Conservation (phyloP, 2,888 invertebrate species). For the Tipula helvola region DNA sequence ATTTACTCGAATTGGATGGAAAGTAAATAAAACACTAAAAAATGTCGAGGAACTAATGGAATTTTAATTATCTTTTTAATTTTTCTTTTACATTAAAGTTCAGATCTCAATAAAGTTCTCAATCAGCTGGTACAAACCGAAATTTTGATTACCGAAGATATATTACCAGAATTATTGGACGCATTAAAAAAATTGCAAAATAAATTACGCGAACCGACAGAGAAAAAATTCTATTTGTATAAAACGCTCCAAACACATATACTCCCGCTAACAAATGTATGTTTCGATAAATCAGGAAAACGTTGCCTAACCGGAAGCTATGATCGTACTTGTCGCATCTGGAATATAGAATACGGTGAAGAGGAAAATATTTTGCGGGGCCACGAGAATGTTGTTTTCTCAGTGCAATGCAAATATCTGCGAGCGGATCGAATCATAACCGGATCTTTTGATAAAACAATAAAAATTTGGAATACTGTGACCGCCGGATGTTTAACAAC, state of each 20-base stretch:
- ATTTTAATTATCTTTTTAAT: neutral
- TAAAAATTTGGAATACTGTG: constrained; percentile 57
- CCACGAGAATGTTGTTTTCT: constrained; percentile 71
- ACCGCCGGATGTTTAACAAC: constrained; percentile 54
- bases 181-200: constrained; percentile 49
- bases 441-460: constrained; percentile 70
- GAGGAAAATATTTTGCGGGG: constrained; percentile 57
- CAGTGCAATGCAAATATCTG: constrained; percentile 65
- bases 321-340: constrained; percentile 71
- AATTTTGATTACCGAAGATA: constrained; percentile 43
- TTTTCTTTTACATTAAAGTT: constrained; percentile 32
- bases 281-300: constrained; percentile 53
- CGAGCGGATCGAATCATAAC: constrained; percentile 60
- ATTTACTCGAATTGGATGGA: constrained; percentile 48
- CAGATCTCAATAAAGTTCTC: constrained; percentile 43
- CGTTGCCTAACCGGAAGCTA: constrained; percentile 67
- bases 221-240: constrained; percentile 52
- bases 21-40: constrained; percentile 13
- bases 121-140: constrained; percentile 40
- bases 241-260: constrained; percentile 53
- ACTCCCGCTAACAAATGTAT: constrained; percentile 58
- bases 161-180: constrained; percentile 43
- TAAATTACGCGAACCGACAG: constrained; percentile 46
- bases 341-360: constrained; percentile 56
- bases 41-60: neutral